These are phyloP conservation scores for Pangasius larnaudii DNA, from an alignment of 2,797 vertebrate species.

Conservation along the genomic window DNA sequence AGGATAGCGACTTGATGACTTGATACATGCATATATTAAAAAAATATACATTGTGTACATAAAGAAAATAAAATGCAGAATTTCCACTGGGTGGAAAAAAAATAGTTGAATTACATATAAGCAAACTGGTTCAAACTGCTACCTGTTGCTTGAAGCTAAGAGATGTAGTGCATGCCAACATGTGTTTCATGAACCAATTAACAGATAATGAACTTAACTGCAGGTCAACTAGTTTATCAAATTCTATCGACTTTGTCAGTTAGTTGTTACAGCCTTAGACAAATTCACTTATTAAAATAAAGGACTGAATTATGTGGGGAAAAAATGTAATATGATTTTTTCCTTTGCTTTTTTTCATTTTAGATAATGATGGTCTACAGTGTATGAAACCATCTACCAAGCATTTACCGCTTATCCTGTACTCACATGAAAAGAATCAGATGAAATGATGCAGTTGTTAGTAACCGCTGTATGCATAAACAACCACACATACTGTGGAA, in stretches of 20 bases:
- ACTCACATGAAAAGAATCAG: not conserved
- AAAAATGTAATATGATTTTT: no score
- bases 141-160: no score
- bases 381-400: not conserved
- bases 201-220: no score
- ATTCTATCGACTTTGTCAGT: no score
- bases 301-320: not conserved
- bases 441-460: not conserved
- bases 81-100: no score
- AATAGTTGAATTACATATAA: no score
- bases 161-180: no score
- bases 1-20: not conserved
- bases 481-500: not conserved
- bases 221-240: no score
- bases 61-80: no score
- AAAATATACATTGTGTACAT: no score
- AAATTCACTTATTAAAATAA: slow-evolving; percentile 53
- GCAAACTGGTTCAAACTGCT: no score
- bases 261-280: slow-evolving; percentile 27
- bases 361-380: not conserved
- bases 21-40: not conserved
- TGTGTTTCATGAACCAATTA: no score
- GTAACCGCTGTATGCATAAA: not conserved
- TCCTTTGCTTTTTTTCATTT: not conserved
- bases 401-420: not conserved